These are phyloP conservation scores for Cordilura impudica DNA, from an alignment of 2,888 invertebrate genomes.

Conservation along the genomic window DNA sequence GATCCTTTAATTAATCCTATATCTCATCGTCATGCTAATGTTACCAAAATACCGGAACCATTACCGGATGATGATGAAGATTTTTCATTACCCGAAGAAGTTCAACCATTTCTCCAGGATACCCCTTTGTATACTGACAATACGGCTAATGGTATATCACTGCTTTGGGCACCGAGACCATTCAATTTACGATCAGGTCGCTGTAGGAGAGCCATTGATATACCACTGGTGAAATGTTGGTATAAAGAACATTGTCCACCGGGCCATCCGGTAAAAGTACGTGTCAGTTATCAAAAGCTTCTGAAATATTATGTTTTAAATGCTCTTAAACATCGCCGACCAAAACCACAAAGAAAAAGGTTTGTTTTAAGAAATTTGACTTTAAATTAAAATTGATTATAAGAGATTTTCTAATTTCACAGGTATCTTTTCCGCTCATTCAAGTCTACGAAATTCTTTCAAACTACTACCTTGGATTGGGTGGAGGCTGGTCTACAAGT, in stretches of 20 bases:
- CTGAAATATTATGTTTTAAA: slow-evolving; percentile 99
- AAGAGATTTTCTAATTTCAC: slow-evolving; percentile 35
- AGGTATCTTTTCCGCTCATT: slow-evolving; percentile 98
- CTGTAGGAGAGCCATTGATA: slow-evolving; percentile 95
- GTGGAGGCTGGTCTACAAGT: slow-evolving; percentile 99
- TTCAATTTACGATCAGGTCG: slow-evolving; percentile 98
- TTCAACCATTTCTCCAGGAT: slow-evolving; percentile 95
- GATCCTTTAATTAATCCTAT: slow-evolving; percentile 99
- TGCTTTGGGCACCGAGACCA: slow-evolving; percentile 98
- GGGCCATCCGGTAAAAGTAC: slow-evolving; percentile 98
- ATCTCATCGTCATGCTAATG: slow-evolving; percentile 90
- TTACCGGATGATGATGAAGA: slow-evolving; percentile 96
- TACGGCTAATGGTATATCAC: slow-evolving; percentile 98
- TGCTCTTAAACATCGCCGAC: slow-evolving; percentile 96
- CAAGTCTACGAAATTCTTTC: slow-evolving; percentile 99
- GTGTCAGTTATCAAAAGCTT: slow-evolving; percentile 99
- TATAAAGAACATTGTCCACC: slow-evolving; percentile 96
- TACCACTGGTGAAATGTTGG: slow-evolving; percentile 98
- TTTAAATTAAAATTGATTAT: background rate
- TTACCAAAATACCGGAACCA: slow-evolving; percentile 87
- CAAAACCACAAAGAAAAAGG: slow-evolving; percentile 99
- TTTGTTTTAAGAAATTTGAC: slow-evolving; percentile 68
- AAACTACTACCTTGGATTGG: slow-evolving; percentile 99
- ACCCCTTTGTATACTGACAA: slow-evolving; percentile 98
- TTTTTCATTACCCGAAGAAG: slow-evolving; percentile 92